Evolutionary conservation across 2,113 vertebrate species (phyloP).

Genomic region (Hemibagrus wyckioides): DNA sequence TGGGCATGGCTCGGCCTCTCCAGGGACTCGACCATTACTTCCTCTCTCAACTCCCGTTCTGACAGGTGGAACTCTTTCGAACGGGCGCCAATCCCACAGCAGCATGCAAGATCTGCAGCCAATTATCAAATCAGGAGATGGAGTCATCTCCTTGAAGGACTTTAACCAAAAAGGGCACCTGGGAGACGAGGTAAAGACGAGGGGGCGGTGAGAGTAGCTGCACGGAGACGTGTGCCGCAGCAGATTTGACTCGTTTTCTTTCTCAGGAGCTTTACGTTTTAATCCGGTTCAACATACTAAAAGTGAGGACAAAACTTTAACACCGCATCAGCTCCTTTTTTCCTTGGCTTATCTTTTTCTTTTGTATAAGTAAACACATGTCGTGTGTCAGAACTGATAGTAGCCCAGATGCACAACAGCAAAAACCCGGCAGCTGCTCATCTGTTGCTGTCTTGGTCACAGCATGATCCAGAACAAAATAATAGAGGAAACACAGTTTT

Average conservation of each 20-base stretch:
- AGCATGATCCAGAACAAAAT: constrained; percentile 30
- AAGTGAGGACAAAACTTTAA: constrained; percentile 5
- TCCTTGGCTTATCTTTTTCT: background rate
- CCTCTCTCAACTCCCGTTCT: constrained; percentile 59
- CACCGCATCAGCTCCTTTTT: constrained; percentile 11
- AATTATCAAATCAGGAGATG: constrained; percentile 47
- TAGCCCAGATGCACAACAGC: constrained; percentile 35
- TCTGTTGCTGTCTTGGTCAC: constrained; percentile 39
- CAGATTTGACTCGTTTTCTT: background rate
- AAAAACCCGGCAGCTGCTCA: constrained; percentile 22
- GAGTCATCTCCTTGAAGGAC: constrained; percentile 42
- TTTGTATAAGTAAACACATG: constrained; percentile 41
- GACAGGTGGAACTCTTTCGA: constrained; percentile 55
- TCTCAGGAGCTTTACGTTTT: background rate
- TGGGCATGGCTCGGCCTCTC: constrained; percentile 55
- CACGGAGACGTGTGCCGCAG: background rate
- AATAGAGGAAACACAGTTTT: background rate
- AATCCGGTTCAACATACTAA: background rate
- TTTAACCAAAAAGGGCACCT: constrained; percentile 39
- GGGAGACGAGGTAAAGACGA: constrained; percentile 5
- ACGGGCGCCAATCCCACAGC: constrained; percentile 21
- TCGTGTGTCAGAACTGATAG: constrained; percentile 42
- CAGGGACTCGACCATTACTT: constrained; percentile 56
- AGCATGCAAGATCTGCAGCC: constrained; percentile 38
- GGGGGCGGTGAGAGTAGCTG: background rate